phyloP scores from a whole-genome alignment of 2,113 vertebrate species.

The Hyperopisus bebe region DNA sequence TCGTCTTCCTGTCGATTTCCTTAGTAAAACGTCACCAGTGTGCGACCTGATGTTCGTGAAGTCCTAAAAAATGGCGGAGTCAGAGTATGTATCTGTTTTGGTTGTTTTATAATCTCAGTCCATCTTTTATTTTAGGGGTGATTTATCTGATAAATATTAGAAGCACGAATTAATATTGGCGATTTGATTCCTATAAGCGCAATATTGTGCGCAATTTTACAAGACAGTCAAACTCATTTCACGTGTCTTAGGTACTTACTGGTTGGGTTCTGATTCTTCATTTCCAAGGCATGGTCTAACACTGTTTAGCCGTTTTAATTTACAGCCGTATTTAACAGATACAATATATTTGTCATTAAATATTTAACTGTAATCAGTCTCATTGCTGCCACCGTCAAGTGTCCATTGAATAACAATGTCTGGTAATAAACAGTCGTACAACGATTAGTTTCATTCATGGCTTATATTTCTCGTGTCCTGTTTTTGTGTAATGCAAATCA shows the following conservation, averaged over 20 bases:
- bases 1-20: neutral
- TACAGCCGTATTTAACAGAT: neutral
- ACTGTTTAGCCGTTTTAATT: neutral
- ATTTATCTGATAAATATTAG: accelerated
- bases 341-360: neutral
- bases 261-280: neutral
- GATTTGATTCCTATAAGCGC: accelerated
- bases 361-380: neutral
- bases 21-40: conserved; percentile 24
- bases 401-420: neutral
- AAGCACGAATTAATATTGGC: neutral
- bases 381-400: neutral
- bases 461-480: neutral
- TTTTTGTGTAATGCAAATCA: neutral
- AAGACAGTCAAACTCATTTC: neutral
- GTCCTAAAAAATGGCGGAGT: conserved; percentile 42
- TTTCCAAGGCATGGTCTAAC: neutral
- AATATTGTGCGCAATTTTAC: conserved; percentile 19
- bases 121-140: conserved; percentile 23
- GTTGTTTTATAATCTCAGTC: conserved; percentile 33
- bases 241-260: conserved; percentile 23
- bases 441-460: neutral
- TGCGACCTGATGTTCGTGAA: conserved; percentile 15
- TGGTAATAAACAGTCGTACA: neutral
- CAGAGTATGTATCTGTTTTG: conserved; percentile 39